Percentiles rank a stretch among this genome's conserved stretches.
phyloP scores from a whole-genome alignment of 2,888 invertebrate genomes.

The Nycteola revayana region DNA sequence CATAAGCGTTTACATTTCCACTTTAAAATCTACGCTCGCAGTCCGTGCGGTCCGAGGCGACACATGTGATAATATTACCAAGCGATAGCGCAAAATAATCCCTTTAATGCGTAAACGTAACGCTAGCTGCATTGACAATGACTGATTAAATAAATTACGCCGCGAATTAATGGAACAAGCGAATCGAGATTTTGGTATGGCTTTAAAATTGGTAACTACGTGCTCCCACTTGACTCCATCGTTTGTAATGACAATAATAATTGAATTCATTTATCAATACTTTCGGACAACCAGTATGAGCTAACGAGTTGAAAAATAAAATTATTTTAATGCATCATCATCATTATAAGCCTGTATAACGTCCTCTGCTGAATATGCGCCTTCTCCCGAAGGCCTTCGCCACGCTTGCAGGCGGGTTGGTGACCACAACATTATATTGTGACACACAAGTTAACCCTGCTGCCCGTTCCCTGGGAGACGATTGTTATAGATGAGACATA shows the following conservation, averaged over 20 bases:
- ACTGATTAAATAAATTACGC: constrained; percentile 42
- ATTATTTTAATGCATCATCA: no score
- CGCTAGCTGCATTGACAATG: constrained; percentile 40
- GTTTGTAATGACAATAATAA: not conserved
- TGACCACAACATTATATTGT: no score
- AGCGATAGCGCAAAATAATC: constrained; percentile 48
- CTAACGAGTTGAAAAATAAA: no score
- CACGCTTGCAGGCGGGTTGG: no score
- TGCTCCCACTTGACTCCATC: constrained; percentile 4
- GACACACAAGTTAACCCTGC: no score
- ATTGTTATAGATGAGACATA: no score
- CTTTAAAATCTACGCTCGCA: constrained; percentile 18
- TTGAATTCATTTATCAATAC: no score
- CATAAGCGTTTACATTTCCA: constrained; percentile 15
- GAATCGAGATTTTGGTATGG: constrained; percentile 10
- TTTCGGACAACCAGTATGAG: no score
- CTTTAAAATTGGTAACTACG: constrained; percentile 14
- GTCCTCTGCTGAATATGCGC: no score
- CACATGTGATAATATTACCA: constrained; percentile 46
- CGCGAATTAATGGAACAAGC: constrained; percentile 31
- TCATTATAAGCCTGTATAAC: no score
- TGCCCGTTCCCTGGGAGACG: no score
- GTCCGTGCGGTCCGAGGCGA: constrained; percentile 24
- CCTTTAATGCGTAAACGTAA: constrained; percentile 45
- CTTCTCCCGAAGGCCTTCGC: no score